phyloP scores from a whole-genome alignment of 1,140 invertebrate genomes.

The Drosophila navojoa region DNA sequence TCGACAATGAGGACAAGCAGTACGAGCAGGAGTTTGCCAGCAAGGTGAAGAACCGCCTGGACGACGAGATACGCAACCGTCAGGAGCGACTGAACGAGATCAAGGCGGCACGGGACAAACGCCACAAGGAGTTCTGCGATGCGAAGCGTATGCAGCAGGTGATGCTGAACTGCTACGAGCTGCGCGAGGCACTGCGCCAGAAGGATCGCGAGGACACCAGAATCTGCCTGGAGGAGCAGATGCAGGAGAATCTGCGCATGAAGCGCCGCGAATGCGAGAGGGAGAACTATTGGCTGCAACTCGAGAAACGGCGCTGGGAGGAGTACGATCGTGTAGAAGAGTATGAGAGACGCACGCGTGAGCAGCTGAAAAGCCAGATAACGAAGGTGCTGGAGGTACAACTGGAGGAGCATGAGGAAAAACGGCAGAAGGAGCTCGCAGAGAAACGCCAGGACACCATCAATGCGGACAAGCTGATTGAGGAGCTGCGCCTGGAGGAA shows the following conservation, averaged over 20 bases:
- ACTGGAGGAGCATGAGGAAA: constrained; percentile 52
- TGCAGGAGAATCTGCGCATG: constrained; percentile 61
- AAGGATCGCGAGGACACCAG: constrained; percentile 57
- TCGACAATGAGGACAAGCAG: constrained; percentile 67
- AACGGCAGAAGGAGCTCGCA: constrained; percentile 25
- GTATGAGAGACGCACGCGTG: constrained; percentile 42
- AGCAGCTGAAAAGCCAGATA: constrained; percentile 45
- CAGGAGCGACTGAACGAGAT: constrained; percentile 62
- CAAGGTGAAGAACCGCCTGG: constrained; percentile 69
- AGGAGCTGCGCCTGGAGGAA: constrained; percentile 71
- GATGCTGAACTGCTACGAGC: constrained; percentile 72
- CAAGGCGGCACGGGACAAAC: constrained; percentile 50
- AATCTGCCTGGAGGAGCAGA: constrained; percentile 69
- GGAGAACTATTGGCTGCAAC: constrained; percentile 60
- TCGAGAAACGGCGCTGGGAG: constrained; percentile 60
- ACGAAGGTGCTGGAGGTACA: constrained; percentile 54
- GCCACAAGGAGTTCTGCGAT: constrained; percentile 56
- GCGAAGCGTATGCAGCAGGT: constrained; percentile 63
- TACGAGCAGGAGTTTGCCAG: constrained; percentile 73
- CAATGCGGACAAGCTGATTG: constrained; percentile 46
- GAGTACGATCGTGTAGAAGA: constrained; percentile 47
- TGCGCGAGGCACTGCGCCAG: constrained; percentile 66
- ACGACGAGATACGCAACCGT: constrained; percentile 64
- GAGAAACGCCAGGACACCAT: constrained; percentile 52
- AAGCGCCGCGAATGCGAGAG: constrained; percentile 51